phyloP scores from a whole-genome alignment of 1,140 invertebrate genomes.

The Trichonephila clavipes region DNA sequence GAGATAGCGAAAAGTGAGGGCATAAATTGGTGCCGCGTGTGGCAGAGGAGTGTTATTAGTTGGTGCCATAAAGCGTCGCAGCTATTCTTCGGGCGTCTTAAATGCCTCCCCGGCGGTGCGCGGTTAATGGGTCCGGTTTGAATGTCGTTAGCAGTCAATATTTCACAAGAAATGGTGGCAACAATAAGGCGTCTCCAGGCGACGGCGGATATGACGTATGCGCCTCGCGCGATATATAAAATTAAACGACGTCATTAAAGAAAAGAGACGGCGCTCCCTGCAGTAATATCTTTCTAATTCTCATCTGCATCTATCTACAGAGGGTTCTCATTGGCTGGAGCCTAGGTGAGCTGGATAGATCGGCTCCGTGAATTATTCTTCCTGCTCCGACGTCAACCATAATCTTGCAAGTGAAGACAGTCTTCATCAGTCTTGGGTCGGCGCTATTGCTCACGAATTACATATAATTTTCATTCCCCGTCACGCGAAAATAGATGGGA shows the following conservation, averaged over 20 bases:
- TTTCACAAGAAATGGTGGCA: conserved; percentile 76
- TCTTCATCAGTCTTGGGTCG: conserved; percentile 75
- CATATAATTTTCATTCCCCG: conserved; percentile 77
- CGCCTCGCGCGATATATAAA: conserved; percentile 71
- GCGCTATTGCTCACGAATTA: conserved; percentile 76
- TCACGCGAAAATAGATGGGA: conserved; percentile 64
- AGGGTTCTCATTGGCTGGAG: conserved; percentile 43
- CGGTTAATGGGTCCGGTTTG: conserved; percentile 76
- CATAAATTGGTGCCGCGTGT: conserved; percentile 59
- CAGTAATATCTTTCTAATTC: conserved; percentile 76
- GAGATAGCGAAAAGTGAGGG: conserved; percentile 66
- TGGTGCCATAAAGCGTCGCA: conserved; percentile 70
- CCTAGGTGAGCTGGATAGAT: conserved; percentile 42
- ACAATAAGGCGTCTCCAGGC: conserved; percentile 77
- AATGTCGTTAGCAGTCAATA: conserved; percentile 76
- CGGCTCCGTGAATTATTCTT: conserved; percentile 71
- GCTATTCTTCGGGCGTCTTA: conserved; percentile 69
- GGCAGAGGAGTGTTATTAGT: conserved; percentile 69
- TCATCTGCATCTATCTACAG: conserved; percentile 61
- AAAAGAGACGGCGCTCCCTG: conserved; percentile 64
- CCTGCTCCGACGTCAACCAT: conserved; percentile 66
- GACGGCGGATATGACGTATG: conserved; percentile 77
- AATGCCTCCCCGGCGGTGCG: conserved; percentile 61
- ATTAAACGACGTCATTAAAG: conserved; percentile 77
- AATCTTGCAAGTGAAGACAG: conserved; percentile 74